Evolutionary conservation across 2,113 vertebrate genomes (phyloP).

Genomic region (Helogale parvula): DNA sequence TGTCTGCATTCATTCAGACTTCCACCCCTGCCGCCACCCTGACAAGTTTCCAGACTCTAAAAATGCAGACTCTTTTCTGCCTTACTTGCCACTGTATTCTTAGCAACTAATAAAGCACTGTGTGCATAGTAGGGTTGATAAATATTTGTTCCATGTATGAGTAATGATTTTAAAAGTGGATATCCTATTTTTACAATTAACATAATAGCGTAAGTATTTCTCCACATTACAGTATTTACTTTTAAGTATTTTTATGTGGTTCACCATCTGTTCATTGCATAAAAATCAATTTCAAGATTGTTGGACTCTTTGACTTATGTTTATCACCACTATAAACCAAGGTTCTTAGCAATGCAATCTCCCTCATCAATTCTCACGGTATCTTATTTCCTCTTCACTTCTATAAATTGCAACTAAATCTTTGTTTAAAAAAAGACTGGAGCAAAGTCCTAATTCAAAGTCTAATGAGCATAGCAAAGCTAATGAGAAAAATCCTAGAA

Average conservation of each 20-base stretch:
- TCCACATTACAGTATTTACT: slow-evolving; percentile 39
- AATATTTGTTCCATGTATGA: neutral
- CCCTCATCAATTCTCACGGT: neutral
- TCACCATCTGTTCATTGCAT: slow-evolving; percentile 59
- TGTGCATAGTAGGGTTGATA: neutral
- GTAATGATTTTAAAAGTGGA: neutral
- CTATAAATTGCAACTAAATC: slow-evolving; percentile 19
- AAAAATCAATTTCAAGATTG: slow-evolving; percentile 60
- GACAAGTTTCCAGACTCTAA: neutral
- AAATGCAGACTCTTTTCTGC: neutral
- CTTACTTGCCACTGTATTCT: neutral
- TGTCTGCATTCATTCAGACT: neutral
- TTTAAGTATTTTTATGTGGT: slow-evolving; percentile 48
- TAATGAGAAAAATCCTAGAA: slow-evolving; percentile 11
- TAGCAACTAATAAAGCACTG: neutral
- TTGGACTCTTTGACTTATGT: slow-evolving; percentile 59
- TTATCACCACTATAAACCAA: slow-evolving; percentile 57
- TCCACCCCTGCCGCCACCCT: rapidly evolving
- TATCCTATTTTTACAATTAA: neutral
- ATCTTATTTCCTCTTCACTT: neutral
- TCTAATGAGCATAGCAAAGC: slow-evolving; percentile 4
- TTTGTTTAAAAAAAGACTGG: neutral
- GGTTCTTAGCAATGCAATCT: slow-evolving; percentile 12
- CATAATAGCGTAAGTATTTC: neutral
- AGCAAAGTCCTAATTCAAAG: neutral